Evolutionary conservation across 2,113 vertebrate genomes (phyloP).

Genomic region (Felis chaus): DNA sequence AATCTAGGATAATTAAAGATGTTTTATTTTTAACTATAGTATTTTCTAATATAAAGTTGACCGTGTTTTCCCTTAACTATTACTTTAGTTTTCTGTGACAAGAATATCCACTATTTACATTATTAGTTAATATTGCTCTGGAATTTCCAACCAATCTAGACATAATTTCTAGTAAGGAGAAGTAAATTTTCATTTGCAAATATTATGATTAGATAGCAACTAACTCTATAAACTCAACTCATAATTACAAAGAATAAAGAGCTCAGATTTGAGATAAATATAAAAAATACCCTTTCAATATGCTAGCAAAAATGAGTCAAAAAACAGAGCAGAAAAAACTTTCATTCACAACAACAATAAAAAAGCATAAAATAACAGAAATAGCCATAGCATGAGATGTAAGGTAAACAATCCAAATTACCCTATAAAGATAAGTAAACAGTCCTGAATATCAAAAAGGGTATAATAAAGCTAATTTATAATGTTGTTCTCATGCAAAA

Average conservation of each 20-base stretch:
- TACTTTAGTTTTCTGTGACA: constrained; percentile 19
- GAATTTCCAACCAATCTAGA: constrained; percentile 33
- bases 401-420: not conserved
- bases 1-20: not conserved
- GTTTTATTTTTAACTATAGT: not conserved
- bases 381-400: not conserved
- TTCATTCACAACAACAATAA: not conserved
- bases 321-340: constrained; percentile 21
- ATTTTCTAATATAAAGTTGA: not conserved
- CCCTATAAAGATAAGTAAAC: not conserved
- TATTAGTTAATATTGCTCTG: not conserved
- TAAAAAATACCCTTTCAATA: not conserved
- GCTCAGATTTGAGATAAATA: constrained; percentile 28
- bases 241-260: constrained; percentile 13
- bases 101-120: not conserved
- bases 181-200: constrained; percentile 12
- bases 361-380: constrained; percentile 13
- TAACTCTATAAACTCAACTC: constrained; percentile 1
- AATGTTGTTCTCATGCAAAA: constrained; percentile 1
- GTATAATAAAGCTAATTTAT: not conserved
- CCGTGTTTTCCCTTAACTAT: not conserved
- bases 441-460: not conserved
- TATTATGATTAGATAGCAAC: constrained; percentile 1
- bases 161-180: not conserved
- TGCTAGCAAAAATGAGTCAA: not conserved